Evolutionary conservation across 2,888 invertebrate genomes (phyloP).

Genomic region (Agrotis segetum): DNA sequence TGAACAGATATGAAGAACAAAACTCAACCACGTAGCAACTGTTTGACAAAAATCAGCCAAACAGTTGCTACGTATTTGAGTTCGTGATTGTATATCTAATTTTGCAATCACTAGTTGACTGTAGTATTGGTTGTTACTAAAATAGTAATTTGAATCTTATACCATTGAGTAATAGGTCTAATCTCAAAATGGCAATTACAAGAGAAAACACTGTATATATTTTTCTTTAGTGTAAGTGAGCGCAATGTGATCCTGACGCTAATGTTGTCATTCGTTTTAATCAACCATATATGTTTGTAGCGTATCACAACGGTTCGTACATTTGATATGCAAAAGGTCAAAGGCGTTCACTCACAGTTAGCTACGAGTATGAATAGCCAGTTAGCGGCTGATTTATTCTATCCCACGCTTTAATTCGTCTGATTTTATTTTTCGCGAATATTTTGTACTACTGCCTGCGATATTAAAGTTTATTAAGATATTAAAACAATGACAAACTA

Average conservation of each 20-base stretch:
- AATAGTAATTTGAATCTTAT: too few relatives aligned
- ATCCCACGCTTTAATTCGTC: not conserved
- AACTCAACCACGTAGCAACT: not conserved
- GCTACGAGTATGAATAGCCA: not conserved
- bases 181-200: not conserved
- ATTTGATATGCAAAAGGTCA: conserved; percentile 18
- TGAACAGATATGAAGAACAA: too few relatives aligned
- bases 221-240: not conserved
- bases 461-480: too few relatives aligned
- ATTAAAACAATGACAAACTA: too few relatives aligned
- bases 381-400: not conserved
- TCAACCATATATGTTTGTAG: not conserved
- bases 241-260: not conserved
- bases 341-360: not conserved
- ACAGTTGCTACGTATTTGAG: too few relatives aligned
- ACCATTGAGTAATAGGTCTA: not conserved
- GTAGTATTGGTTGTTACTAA: not conserved
- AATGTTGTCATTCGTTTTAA: not conserved
- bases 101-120: too few relatives aligned
- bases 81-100: too few relatives aligned
- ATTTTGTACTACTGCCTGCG: not conserved
- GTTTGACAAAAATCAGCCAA: too few relatives aligned
- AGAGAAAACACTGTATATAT: not conserved
- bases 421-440: not conserved
- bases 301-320: not conserved